Base-by-base conservation (phyloP, 2,888 invertebrate genomes). In the Myopa tessellatipennis region DNA sequence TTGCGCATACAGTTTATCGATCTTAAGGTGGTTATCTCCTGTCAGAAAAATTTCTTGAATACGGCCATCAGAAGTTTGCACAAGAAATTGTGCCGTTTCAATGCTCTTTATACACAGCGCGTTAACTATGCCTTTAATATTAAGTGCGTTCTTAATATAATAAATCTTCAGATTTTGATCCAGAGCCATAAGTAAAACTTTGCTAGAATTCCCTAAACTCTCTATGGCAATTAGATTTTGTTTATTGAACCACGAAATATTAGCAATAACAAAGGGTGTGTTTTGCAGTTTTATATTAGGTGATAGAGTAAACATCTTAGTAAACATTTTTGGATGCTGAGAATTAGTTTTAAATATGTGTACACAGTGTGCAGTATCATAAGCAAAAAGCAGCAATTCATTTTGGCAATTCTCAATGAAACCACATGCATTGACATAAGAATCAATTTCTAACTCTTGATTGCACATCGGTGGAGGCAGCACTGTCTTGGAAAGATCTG, bases 401-500 rank as follows among this genome's bases (percentile, higher is more conserved):
- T 79, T 65, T 8, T 74, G 3, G n/a, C 70, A 76, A 4, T 58
- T 58, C 0, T 52, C 68, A 6, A 58, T 90, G 90, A 94, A 93
- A 79, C 91, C 88, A 26, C 94, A 88, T 45, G 91, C 90, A 85
- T 93, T 93, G 2, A 94, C 91, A 79, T 91, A 89, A 40, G 88
- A 86, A 0, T 91, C 89, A 77, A 92, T 87, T 73, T 91, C 85
- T 16, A 95, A 84, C 82, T 91, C 90, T 74, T 91, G 90, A 73
- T 93, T 92, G 78, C 92, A 91, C 94, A 96, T 94, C 55, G 97
- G 97, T 1, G 98, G 97, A 45, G 98, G 97, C 14, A 96, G 91
- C 38, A 95, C 91, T 77, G 92, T 92, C 79, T 92, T 90, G 80
- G 92, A 91, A 85, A 96, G 95, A 55, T 93, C 92, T 12, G 96